Evolutionary conservation across 2,888 invertebrate species (phyloP), one percentile per base, ranked within the genome.

Genomic region (Mystacides longicornis): DNA sequence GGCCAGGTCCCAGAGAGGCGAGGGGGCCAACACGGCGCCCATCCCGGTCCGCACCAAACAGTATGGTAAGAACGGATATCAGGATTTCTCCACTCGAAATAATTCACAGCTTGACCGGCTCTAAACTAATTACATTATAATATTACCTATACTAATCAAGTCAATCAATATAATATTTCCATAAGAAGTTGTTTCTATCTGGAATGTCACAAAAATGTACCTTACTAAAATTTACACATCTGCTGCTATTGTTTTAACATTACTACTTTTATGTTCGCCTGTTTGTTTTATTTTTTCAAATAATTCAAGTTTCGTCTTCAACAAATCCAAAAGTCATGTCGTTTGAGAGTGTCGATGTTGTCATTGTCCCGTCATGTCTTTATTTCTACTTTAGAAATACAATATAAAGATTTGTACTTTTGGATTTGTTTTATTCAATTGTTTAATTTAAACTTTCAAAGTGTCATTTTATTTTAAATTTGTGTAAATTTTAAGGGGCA

Each of bases 21-120:
- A 94, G 72, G 97, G 97, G 16, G 95, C 95, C 27, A 92, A 93
- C 54, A 96, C 96, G 16, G 93, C 94, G 37, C 91, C 93, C 14
- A 89, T 95, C 63, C 90, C 93, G 63, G 93, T 93, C 65, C 85
- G 92, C 76, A 98, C 98, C 52, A 93, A 94, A 74, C 93, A 93
- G 86, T 96, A 94, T 81, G 93, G 97, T 97, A 90, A 89, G 95
- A 79, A 52, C 19, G 31, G 37, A 37, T 16, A 37, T 37, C 14
- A 37, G 37, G 37, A 37, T 37, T 16, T n/a, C n/a, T n/a, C n/a
- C n/a, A n/a, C n/a, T n/a, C n/a, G 14, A 27, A 7, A 27, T 27
- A 27, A 5, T 27, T n/a, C 37, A 37, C 14, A n/a, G 16, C 16
- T 16, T 37, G 16, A n/a, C 37, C 14, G 37, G 37, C 37, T 37